Conservation (phyloP, 2,797 vertebrate genomes). For the Lindbergichthys nudifrons region DNA sequence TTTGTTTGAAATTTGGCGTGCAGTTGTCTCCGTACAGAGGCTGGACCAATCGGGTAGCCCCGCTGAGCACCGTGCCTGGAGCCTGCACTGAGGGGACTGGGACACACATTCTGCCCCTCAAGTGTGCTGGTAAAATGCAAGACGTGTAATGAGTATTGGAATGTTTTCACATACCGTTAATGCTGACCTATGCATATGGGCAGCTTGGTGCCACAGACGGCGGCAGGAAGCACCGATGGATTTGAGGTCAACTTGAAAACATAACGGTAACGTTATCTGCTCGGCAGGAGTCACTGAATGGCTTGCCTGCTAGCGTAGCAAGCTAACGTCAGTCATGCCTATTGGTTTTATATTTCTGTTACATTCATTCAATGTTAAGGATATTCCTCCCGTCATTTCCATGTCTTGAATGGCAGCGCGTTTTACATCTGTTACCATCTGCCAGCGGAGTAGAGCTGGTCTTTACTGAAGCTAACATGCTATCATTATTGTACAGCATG, state of each 20-base stretch:
- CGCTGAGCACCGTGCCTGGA: background rate
- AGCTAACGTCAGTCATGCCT: background rate
- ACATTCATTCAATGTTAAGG: too few relatives aligned
- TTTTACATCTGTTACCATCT: background rate
- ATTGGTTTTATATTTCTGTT: background rate
- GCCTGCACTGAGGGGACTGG: background rate
- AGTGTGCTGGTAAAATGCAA: background rate
- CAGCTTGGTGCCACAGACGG: background rate
- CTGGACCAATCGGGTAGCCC: background rate
- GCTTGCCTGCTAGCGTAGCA: constrained; percentile 8
- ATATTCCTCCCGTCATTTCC: background rate
- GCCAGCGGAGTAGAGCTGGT: too few relatives aligned
- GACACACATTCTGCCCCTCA: background rate
- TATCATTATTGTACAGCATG: background rate
- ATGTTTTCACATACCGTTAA: background rate
- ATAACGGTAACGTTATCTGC: constrained; percentile 26
- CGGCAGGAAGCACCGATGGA: constrained; percentile 5
- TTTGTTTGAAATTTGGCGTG: too few relatives aligned
- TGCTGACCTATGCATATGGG: background rate
- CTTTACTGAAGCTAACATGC: constrained; percentile 4
- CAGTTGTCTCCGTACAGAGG: too few relatives aligned
- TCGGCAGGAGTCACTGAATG: constrained; percentile 25
- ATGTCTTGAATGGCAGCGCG: too few relatives aligned
- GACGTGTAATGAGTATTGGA: background rate
- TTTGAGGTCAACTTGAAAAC: constrained; percentile 42